These are phyloP conservation scores for Meandrusa payeni DNA, from an alignment of 2,888 invertebrate genomes.

Conservation along the genomic window DNA sequence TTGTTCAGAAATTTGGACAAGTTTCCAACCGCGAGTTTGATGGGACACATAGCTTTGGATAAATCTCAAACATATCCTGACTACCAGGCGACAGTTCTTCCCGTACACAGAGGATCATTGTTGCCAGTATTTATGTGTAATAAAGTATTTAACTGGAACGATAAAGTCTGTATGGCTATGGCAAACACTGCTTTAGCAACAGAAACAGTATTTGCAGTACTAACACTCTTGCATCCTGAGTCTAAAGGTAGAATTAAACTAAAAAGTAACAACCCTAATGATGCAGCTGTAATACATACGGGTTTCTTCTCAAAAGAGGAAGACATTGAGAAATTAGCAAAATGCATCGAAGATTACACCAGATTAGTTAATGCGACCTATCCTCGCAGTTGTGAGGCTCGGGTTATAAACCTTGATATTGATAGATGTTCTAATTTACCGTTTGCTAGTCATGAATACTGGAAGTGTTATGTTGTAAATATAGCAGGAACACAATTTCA, in stretches of 20 bases:
- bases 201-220: conserved; percentile 32
- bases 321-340: conserved; percentile 38
- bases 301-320: conserved; percentile 39
- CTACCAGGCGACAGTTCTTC: conserved; percentile 43
- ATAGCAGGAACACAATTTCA: conserved; percentile 46
- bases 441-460: conserved; percentile 48
- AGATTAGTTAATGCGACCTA: conserved; percentile 34
- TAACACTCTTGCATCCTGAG: conserved; percentile 44
- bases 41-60: conserved; percentile 47
- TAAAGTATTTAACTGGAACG: conserved; percentile 35
- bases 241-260: conserved; percentile 45
- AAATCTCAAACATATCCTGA: conserved; percentile 46
- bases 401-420: conserved; percentile 36
- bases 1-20: conserved; percentile 34
- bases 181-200: conserved; percentile 31
- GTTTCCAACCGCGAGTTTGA: conserved; percentile 40
- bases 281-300: conserved; percentile 38
- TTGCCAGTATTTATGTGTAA: conserved; percentile 38
- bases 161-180: conserved; percentile 37
- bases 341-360: conserved; percentile 34
- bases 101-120: conserved; percentile 35
- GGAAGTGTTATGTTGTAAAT: conserved; percentile 50
- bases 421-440: conserved; percentile 37
- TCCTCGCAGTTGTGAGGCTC: conserved; percentile 31
- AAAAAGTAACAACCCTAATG: conserved; percentile 40